Evolutionary conservation across 23 tunicate species (phyloP).

Genomic region (Trididemnum miniatum): DNA sequence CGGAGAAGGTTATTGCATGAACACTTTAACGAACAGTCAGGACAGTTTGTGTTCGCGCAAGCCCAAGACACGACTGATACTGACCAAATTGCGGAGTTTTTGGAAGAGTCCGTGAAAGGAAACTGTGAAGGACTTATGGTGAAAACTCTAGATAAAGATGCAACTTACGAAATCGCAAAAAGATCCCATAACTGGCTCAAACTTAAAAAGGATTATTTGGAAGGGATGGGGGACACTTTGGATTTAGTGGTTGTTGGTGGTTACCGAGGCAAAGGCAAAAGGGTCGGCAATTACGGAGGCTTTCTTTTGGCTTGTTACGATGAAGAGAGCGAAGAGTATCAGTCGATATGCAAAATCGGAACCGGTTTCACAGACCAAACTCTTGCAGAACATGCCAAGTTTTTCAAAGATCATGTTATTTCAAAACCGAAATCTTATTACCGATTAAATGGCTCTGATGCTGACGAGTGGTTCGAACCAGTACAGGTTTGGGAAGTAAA

Average conservation of each 20-base stretch:
- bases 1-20: slow-evolving; percentile 70
- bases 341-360: slow-evolving; percentile 97
- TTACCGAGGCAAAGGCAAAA: slow-evolving; percentile 88
- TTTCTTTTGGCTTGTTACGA: slow-evolving; percentile 94
- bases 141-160: slow-evolving; percentile 85
- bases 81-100: slow-evolving; percentile 76
- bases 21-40: slow-evolving; percentile 53
- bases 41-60: slow-evolving; percentile 87
- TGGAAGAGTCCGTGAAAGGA: slow-evolving; percentile 88
- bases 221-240: slow-evolving; percentile 96
- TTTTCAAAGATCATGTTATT: slow-evolving; percentile 72
- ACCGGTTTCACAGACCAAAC: slow-evolving; percentile 95
- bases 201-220: slow-evolving; percentile 97
- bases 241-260: slow-evolving; percentile 98
- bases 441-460: slow-evolving; percentile 82
- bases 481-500: slow-evolving; percentile 99
- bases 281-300: slow-evolving; percentile 92
- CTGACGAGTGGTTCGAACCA: slow-evolving; percentile 97
- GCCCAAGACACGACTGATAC: slow-evolving; percentile 83
- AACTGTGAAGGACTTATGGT: slow-evolving; percentile 99
- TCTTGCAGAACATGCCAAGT: slow-evolving; percentile 66
- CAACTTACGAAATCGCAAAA: slow-evolving; percentile 95
- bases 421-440: slow-evolving; percentile 86
- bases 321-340: slow-evolving; percentile 97
- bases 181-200: slow-evolving; percentile 99